Evolutionary conservation across 2,113 vertebrate genomes (phyloP), one percentile per base, ranked within the genome.

Genomic region (Poeciliopsis prolifica): DNA sequence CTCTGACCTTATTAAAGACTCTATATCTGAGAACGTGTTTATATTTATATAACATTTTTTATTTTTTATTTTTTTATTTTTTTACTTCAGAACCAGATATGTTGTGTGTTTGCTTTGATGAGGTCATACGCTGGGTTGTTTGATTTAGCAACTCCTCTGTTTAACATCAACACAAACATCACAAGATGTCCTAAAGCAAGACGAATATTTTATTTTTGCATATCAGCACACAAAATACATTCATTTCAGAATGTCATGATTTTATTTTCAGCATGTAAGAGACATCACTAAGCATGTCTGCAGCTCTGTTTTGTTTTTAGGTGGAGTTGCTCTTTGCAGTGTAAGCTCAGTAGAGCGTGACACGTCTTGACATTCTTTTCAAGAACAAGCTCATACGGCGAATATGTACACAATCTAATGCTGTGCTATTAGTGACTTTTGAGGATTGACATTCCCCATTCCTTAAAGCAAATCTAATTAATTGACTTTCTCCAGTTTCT

Each of bases 51-150:
- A 31, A 28, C 28, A 28, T 28, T 31, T 31, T 31, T 37, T 37
- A 1, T 37, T 37, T 10, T 40, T 13, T 40, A 8, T 42, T 37
- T 37, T 10, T 40, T 13, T 40, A 8, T 42, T 81, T 30, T 65
- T 17, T 88, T 86, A 75, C 64, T 71, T 9, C 69, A 78, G 61
- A 89, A 75, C 68, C 28, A 58, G 76, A 86, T 76, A 68, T 75
- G 83, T 79, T 69, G 79, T 82, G 75, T 87, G 85, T 92, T 92
- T 86, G 70, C 70, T 79, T 64, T 70, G 65, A 80, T 90, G 84
- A 91, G 12, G 75, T 87, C 86, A 90, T 70, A 7, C 24, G 10
- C 19, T 58, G 22, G 88, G 82, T 67, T 88, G 82, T 91, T 88
- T 86, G 86, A 80, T 87, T 65, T 86, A 78, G 81, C 78, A 69